Conservation (phyloP, 1,140 invertebrate species). For the Colletes gigas region DNA sequence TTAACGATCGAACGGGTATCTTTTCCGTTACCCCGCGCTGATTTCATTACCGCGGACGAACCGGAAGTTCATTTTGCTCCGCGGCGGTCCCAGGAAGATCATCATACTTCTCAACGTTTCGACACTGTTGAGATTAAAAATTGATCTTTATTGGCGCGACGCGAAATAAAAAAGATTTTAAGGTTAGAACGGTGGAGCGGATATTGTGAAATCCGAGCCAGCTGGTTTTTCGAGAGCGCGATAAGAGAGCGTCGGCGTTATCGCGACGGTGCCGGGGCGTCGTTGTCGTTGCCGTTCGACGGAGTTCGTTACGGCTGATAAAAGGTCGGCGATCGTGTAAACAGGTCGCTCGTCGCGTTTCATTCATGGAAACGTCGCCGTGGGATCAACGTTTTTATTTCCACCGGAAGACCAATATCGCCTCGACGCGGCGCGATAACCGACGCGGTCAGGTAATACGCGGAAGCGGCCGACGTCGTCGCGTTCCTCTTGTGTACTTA, state of each 20-base stretch:
- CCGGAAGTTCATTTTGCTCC: no score
- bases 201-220: slow-evolving; percentile 55
- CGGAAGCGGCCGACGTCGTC: slow-evolving; percentile 15
- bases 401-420: slow-evolving; percentile 60
- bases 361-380: slow-evolving; percentile 61
- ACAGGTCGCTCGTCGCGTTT: slow-evolving; percentile 48
- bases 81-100: no score
- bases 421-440: slow-evolving; percentile 41
- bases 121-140: no score
- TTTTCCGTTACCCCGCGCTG: no score
- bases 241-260: slow-evolving; percentile 49
- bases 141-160: no score
- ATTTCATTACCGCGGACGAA: no score
- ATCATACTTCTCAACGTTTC: no score
- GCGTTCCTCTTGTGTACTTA: slow-evolving; percentile 7
- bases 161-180: no score
- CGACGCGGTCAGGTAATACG: slow-evolving; percentile 27
- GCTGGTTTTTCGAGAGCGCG: slow-evolving; percentile 50
- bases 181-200: neutral
- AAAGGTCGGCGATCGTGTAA: slow-evolving; percentile 48
- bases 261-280: slow-evolving; percentile 36
- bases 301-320: slow-evolving; percentile 59
- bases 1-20: no score
- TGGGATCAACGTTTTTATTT: slow-evolving; percentile 50
- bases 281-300: slow-evolving; percentile 45